These are phyloP conservation scores for Agonopterix heracliana DNA, from an alignment of 2,888 invertebrate genomes.

Conservation along the genomic window DNA sequence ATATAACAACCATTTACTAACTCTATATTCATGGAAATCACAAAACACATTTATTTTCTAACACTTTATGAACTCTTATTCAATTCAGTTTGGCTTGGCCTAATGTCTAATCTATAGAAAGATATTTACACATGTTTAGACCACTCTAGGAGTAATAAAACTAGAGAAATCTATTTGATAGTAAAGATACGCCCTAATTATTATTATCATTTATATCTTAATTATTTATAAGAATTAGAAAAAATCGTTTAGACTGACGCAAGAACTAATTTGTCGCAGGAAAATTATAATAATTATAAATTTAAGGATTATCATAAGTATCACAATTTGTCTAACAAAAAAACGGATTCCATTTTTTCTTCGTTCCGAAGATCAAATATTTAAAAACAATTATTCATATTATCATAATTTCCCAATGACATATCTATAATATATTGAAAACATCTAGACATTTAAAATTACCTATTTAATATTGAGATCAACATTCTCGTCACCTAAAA, in stretches of 20 bases:
- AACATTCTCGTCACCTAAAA: too few species aligned
- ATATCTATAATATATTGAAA: neutral
- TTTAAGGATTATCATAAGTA: too few species aligned
- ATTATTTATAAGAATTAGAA: neutral
- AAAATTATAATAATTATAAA: too few species aligned
- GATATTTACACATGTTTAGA: constrained; percentile 8
- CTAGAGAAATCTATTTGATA: neutral
- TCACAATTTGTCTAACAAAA: too few species aligned
- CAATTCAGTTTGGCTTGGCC: constrained; percentile 11
- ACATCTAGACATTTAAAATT: constrained; percentile 1
- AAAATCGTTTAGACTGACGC: too few species aligned
- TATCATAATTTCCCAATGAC: too few species aligned
- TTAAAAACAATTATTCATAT: too few species aligned
- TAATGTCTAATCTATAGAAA: neutral
- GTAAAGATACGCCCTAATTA: neutral
- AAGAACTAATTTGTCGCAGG: too few species aligned
- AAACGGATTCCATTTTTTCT: too few species aligned
- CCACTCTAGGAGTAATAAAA: constrained; percentile 6
- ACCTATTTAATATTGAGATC: neutral
- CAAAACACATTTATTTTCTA: neutral
- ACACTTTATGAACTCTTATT: constrained; percentile 3
- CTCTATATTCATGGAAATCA: constrained; percentile 22
- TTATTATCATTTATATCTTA: neutral
- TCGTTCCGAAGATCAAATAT: too few species aligned
- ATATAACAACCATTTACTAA: constrained; percentile 43